Evolutionary conservation across 2,797 vertebrate genomes (phyloP), one percentile per base, ranked within the genome.

Genomic region (Lophius americanus): DNA sequence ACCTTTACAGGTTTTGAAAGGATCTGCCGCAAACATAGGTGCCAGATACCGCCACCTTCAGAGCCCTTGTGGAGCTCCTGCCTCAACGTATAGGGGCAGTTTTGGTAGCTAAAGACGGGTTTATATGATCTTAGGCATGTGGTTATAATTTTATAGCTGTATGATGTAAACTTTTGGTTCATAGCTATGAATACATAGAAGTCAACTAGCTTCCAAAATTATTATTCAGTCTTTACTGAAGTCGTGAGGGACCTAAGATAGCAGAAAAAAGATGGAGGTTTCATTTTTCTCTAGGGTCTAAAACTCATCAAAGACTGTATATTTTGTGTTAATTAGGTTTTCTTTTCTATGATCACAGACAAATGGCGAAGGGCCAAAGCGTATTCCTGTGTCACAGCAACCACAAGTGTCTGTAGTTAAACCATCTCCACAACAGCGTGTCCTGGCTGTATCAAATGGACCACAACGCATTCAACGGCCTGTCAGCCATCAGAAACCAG

Each of bases 361-460:
- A 36, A 66, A 68, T 0, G 50, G 59, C 0, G 85, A 93, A 4
- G 95, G 91, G 23, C 95, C 96, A 0, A 95, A 92, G 64, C 92
- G 97, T 6, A 87, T 98, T 65, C 94, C 93, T 0, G 88, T 96
- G 44, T 74, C 88, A 2, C 95, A 94, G 2, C 95, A 92, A 37
- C 54, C 89, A 0, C 94, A 93, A 61, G 86, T 75, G 32, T 72
- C 69, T 1, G 68, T 58, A 0, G 85, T 81, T 7, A 81, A 82
- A 7, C 93, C 92, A 41, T 82, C 93, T 2, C 92, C 88, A 1
- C 89, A 93, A 0, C 95, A 94, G 62, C 82, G 92, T 0, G 84
- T 92, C 5, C 66, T 95, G 1, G 92, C 92, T 37, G 56, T 92
- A 47, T 92, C 94, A 0, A 97, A 96, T 60, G 89, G 92, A 33